Percentiles rank a stretch among this genome's conserved stretches.
phyloP scores from a whole-genome alignment of 2,113 vertebrate genomes.

The Menura novaehollandiae region DNA sequence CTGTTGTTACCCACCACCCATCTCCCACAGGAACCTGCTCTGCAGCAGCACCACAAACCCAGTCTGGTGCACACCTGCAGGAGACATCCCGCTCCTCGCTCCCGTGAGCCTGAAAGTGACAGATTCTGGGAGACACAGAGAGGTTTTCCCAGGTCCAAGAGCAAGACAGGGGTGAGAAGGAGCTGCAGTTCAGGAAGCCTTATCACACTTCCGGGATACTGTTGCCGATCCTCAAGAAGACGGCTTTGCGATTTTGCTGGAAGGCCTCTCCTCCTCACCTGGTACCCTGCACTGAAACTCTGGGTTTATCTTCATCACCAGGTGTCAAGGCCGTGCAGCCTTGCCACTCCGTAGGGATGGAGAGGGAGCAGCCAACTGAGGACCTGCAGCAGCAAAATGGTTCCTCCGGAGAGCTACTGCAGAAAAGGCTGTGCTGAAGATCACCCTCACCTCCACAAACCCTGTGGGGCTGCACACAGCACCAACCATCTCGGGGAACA shows the following conservation, averaged over 20 bases:
- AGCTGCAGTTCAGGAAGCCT: background rate
- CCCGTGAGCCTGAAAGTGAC: fast-evolving
- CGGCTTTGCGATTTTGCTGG: background rate
- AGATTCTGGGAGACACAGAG: background rate
- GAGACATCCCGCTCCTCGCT: fast-evolving
- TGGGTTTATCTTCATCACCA: background rate
- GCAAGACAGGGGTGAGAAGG: background rate
- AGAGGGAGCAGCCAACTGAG: background rate
- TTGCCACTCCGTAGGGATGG: background rate
- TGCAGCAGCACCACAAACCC: background rate
- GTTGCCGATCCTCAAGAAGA: background rate
- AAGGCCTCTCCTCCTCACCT: background rate
- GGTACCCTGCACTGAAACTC: background rate
- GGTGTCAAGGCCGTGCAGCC: background rate
- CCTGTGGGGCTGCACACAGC: background rate
- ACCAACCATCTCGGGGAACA: background rate
- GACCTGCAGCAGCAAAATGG: conserved; percentile 24
- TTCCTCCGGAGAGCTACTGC: background rate
- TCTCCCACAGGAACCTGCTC: background rate
- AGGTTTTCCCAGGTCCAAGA: background rate
- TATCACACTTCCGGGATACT: background rate
- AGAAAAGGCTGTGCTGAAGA: background rate
- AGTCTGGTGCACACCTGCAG: background rate
- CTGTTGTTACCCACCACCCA: background rate
- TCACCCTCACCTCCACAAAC: background rate